These are phyloP conservation scores for Pocillopora meandrina DNA, from an alignment of 92 coral and sea anemone genomes.

Conservation along the genomic window DNA sequence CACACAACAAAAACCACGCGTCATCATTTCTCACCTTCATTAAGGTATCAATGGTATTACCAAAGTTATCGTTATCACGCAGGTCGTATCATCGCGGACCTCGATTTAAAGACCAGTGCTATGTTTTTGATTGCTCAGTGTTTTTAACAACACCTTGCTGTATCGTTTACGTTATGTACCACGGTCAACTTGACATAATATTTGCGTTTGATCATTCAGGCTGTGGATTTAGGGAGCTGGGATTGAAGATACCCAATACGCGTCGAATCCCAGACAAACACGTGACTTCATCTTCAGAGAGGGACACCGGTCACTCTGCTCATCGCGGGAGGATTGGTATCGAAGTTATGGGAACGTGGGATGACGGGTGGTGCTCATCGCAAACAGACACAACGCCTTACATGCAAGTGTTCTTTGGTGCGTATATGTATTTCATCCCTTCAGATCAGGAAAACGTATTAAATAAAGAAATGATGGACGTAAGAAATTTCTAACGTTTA, in stretches of 20 bases:
- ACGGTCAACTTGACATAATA: background rate
- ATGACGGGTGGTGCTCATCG: conserved; percentile 40
- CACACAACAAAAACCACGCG: too few species aligned
- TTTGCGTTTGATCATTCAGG: background rate
- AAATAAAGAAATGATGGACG: too few species aligned
- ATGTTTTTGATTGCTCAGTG: too few species aligned
- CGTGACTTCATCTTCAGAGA: conserved; percentile 29
- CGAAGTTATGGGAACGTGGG: conserved; percentile 25
- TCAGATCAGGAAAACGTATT: too few species aligned
- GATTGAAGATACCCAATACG: conserved; percentile 26
- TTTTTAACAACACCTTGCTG: too few species aligned
- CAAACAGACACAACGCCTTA: conserved; percentile 10
- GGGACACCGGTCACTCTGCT: conserved; percentile 23
- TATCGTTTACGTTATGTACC: too few species aligned
- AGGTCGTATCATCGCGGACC: too few species aligned
- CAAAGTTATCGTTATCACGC: too few species aligned
- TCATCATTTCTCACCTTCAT: too few species aligned
- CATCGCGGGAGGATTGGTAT: conserved; percentile 38
- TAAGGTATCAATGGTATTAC: too few species aligned
- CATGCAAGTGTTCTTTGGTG: conserved; percentile 33
- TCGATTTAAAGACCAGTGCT: too few species aligned
- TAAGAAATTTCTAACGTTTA: too few species aligned
- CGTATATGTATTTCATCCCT: background rate
- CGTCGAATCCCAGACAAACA: conserved; percentile 25
- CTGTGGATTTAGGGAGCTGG: conserved; percentile 20